Percentiles rank a stretch among this genome's conserved stretches.
These are phyloP conservation scores for Typhlichthys eigenmanni DNA, from an alignment of 2,797 vertebrate genomes.

Conservation along the genomic window DNA sequence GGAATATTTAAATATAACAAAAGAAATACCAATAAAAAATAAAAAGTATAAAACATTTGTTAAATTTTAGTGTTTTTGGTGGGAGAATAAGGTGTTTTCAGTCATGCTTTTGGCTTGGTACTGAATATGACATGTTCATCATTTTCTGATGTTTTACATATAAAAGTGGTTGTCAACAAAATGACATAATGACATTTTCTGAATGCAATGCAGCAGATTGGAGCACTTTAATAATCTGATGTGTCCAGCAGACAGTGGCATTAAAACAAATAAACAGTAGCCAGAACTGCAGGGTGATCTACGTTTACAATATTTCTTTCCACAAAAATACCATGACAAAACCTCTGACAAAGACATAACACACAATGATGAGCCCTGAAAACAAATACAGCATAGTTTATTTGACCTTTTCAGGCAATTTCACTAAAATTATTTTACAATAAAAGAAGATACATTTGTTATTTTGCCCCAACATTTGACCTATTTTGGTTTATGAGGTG, in stretches of 20 bases:
- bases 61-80: not conserved
- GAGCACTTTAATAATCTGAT: conserved; percentile 64
- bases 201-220: conserved; percentile 62
- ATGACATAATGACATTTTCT: conserved; percentile 72
- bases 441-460: too few relatives aligned
- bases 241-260: conserved; percentile 26
- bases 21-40: too few relatives aligned
- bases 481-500: too few relatives aligned
- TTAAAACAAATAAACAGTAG: not conserved
- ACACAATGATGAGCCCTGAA: too few relatives aligned
- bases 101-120: not conserved
- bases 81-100: not conserved
- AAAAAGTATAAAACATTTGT: too few relatives aligned
- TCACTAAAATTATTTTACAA: too few relatives aligned
- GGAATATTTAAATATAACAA: too few relatives aligned
- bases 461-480: too few relatives aligned
- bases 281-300: not conserved
- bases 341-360: too few relatives aligned
- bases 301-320: not conserved
- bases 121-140: not conserved
- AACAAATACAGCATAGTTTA: too few relatives aligned
- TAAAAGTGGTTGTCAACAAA: conserved; percentile 28
- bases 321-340: not conserved
- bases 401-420: too few relatives aligned
- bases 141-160: not conserved